Conservation (phyloP, 2,888 invertebrate species). For the Notodonta dromedarius region DNA sequence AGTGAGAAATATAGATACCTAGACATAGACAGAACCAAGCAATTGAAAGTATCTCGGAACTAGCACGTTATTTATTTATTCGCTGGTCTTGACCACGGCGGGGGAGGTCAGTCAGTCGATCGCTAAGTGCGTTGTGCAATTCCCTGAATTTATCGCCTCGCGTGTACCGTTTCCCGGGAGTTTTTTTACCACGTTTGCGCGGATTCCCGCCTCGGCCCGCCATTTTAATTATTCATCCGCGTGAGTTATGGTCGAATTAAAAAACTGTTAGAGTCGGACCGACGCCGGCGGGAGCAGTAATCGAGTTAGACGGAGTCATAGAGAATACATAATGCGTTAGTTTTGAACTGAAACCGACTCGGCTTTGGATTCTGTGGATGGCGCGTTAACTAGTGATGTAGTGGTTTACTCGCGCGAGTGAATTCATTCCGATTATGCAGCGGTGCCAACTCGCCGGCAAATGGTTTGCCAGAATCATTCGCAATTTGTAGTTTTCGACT, state of each 20-base stretch:
- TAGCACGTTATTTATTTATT: constrained; percentile 35
- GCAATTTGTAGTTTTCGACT: constrained; percentile 71
- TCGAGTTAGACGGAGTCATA: constrained; percentile 79
- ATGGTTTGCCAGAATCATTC: constrained; percentile 68
- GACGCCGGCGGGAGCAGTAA: constrained; percentile 74
- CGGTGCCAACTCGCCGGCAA: constrained; percentile 57
- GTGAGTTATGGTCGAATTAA: constrained; percentile 85
- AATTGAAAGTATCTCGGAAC: constrained; percentile 8
- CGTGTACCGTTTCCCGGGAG: constrained; percentile 53
- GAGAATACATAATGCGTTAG: constrained; percentile 74
- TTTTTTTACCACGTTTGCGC: constrained; percentile 75
- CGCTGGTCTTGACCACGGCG: constrained; percentile 48
- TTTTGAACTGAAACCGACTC: constrained; percentile 22
- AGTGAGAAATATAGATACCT: not conserved
- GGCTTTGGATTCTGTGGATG: not conserved
- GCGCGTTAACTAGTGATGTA: constrained; percentile 17
- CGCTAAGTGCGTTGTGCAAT: constrained; percentile 80
- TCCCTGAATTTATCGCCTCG: constrained; percentile 73
- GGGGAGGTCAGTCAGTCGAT: constrained; percentile 52
- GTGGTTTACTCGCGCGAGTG: constrained; percentile 40
- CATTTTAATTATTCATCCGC: constrained; percentile 84
- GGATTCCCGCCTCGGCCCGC: constrained; percentile 71
- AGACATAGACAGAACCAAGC: not conserved
- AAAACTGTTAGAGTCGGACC: constrained; percentile 84
- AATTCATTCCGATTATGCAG: constrained; percentile 49